Percentiles rank a stretch among this genome's conserved stretches.
Conservation (phyloP, 2,888 invertebrate species). For the Lacanobia wlatinum region DNA sequence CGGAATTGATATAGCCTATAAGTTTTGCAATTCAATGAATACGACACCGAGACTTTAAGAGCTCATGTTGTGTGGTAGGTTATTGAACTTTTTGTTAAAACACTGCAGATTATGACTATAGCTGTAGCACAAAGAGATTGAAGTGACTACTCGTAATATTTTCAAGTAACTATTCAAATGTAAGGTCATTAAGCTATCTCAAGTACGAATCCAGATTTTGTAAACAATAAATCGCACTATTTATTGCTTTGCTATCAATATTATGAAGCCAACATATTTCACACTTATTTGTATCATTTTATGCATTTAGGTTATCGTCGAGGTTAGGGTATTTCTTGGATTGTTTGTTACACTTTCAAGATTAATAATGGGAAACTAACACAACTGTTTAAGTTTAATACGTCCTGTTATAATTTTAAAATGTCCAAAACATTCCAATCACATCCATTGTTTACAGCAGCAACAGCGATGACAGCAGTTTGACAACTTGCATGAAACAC, state of each 20-base stretch:
- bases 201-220: neutral
- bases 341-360: neutral
- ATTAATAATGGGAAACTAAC: neutral
- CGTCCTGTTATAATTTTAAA: neutral
- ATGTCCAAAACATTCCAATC: constrained; percentile 6
- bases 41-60: neutral
- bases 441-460: neutral
- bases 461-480: constrained; percentile 1
- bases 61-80: neutral
- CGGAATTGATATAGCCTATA: neutral
- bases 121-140: neutral
- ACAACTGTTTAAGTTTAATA: neutral
- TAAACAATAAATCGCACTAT: neutral
- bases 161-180: neutral
- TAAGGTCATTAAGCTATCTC: constrained; percentile 21
- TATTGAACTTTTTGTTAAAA: neutral
- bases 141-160: neutral
- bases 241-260: neutral
- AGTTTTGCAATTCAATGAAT: constrained; percentile 35
- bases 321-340: constrained; percentile 7
- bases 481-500: constrained; percentile 22
- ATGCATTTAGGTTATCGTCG: constrained; percentile 6
- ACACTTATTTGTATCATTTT: constrained; percentile 7
- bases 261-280: neutral
- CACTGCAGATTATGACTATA: neutral